These are phyloP conservation scores for Machimus rusticus DNA, from an alignment of 2,888 invertebrate species.

Conservation along the genomic window DNA sequence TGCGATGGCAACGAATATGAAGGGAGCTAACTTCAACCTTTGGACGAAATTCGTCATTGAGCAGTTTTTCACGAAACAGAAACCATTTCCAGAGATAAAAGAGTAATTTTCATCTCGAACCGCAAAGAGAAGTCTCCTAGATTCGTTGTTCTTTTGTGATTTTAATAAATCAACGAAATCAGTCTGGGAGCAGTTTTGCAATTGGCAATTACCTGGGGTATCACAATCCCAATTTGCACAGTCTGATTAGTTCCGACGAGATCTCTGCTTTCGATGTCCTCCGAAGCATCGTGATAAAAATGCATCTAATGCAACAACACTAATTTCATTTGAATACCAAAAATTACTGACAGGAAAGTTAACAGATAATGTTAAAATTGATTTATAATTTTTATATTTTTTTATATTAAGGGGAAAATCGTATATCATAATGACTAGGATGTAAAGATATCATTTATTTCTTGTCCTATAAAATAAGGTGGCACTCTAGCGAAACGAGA, in stretches of 20 bases:
- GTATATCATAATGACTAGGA: background rate
- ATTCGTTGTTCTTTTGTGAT: background rate
- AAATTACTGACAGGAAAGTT: background rate
- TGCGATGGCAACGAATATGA: background rate
- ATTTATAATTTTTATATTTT: background rate
- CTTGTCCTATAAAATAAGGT: background rate
- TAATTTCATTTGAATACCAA: background rate
- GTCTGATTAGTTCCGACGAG: background rate
- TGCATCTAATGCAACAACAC: background rate
- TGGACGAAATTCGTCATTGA: background rate
- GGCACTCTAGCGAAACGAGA: background rate
- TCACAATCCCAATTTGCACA: background rate
- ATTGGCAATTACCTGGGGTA: background rate
- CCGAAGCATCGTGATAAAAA: background rate
- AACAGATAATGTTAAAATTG: background rate
- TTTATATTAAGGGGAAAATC: background rate
- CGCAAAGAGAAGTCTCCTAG: background rate
- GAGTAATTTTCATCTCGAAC: background rate
- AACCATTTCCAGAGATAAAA: conserved; percentile 31
- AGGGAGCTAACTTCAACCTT: background rate
- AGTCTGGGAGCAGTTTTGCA: background rate
- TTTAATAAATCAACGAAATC: conserved; percentile 26
- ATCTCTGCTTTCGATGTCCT: background rate
- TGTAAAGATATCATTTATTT: conserved; percentile 13
- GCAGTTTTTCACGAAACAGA: background rate